Evolutionary conservation across 2,113 vertebrate species (phyloP), one percentile per base, ranked within the genome.

Genomic region (Cervus canadensis): DNA sequence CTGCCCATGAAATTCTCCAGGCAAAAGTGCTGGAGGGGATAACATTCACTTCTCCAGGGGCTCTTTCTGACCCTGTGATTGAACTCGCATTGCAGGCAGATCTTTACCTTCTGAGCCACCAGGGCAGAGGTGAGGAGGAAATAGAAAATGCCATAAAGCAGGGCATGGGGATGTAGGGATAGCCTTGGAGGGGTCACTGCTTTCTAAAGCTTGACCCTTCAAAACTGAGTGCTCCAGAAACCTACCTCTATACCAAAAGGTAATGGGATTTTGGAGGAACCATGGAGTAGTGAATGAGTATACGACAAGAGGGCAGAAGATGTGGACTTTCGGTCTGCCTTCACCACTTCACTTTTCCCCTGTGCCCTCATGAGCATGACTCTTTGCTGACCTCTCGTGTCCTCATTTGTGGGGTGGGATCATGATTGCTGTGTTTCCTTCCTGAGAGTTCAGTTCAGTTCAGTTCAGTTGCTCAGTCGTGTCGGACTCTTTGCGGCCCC

Each of bases 381-480:
- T 13, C 12, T 59, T 33, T 17, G 52, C 9, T 23, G 52, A 64
- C 11, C 5, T 28, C 48, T 82, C 9, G 0, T 23, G 14, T 89
- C 12, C 17, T 89, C 11, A 30, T 67, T 30, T n/a, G 15, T 82
- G 10, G 52, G 36, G 52, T 74, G 9, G 36, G 54, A 52, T 5
- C 7, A 8, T n/a, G 28, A 33, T 1, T 74, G 85, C 56, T 17
- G 10, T 14, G 8, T 57, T 78, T 6, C 23, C 89, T 86, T 81
- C 33, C 79, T 95, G n/a, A 52, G 52, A 45, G 45, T 40, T 13
- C 36, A 40, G n/a, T 40, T 71, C 67, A 40, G n/a, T 23, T 74
- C n/a, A 74, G 19, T 25, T 52, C 5, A 52, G 43, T 45, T 5
- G 4, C 19, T 74, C 19, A 40, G 19, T 40, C 0, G 0, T 40